phyloP scores from a whole-genome alignment of 2,888 invertebrate species.

The Mactromeris polynyma region DNA sequence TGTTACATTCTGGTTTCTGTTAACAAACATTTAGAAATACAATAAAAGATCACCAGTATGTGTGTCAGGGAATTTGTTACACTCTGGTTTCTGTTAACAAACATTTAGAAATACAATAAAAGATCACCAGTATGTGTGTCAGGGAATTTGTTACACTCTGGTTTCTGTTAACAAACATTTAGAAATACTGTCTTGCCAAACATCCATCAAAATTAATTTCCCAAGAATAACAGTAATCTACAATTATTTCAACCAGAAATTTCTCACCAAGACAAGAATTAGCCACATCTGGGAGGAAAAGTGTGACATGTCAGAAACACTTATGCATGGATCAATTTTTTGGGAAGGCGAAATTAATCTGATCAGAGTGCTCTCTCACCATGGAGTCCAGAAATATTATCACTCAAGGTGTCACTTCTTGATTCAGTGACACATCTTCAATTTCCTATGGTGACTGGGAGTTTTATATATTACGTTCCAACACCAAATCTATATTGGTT shows the following conservation, averaged over 20 bases:
- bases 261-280: background rate
- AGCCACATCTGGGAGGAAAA: background rate
- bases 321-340: background rate
- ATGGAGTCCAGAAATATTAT: background rate
- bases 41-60: no score
- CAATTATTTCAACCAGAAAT: background rate
- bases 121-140: no score
- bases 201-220: background rate
- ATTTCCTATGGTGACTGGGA: no score
- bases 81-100: no score
- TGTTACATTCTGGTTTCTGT: no score
- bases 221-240: background rate
- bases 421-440: no score
- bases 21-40: no score
- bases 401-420: background rate
- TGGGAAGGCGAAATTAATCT: background rate
- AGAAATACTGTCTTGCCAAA: background rate
- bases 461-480: no score
- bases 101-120: no score
- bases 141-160: no score
- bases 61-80: no score
- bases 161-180: background rate
- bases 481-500: no score
- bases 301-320: slow-evolving; percentile 6
- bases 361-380: background rate